Percentiles rank a stretch among this genome's conserved stretches.
Conservation (phyloP, 2,888 invertebrate genomes). For the Morpho deidamia region DNA sequence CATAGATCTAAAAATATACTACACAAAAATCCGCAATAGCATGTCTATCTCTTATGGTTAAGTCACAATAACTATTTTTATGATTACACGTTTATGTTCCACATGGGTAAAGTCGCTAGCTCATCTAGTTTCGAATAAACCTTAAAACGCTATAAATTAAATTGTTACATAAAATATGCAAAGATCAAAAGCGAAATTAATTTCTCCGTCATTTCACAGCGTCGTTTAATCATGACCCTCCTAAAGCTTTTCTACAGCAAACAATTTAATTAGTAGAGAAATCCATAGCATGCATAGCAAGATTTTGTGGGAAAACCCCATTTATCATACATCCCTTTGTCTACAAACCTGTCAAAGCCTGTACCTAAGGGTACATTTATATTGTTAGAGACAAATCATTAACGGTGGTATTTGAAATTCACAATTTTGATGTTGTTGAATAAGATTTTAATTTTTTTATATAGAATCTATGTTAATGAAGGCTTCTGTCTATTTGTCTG, state of each 20-base stretch:
- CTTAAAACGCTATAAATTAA: no score
- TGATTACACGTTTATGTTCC: no score
- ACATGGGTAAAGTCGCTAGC: no score
- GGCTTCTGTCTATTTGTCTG: no score
- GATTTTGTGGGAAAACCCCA: conserved; percentile 44
- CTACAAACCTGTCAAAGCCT: conserved; percentile 38
- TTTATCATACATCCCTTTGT: conserved; percentile 71
- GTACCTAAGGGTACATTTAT: conserved; percentile 1
- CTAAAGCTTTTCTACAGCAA: conserved; percentile 34
- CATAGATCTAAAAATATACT: no score
- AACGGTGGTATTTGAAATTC: not conserved
- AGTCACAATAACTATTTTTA: no score
- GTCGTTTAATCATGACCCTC: conserved; percentile 57
- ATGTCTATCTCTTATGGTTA: no score
- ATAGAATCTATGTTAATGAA: no score
- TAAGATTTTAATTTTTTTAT: no score
- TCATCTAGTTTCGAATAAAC: no score
- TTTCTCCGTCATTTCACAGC: conserved; percentile 48
- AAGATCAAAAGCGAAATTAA: conserved; percentile 37
- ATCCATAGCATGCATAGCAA: conserved; percentile 32
- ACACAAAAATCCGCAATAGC: no score
- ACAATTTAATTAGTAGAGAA: conserved; percentile 61
- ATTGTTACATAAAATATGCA: conserved; percentile 13
- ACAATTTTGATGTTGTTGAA: no score
- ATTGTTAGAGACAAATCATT: not conserved